These are phyloP conservation scores for Dolichopus griseipennis DNA, from an alignment of 2,888 invertebrate genomes.

Conservation along the genomic window DNA sequence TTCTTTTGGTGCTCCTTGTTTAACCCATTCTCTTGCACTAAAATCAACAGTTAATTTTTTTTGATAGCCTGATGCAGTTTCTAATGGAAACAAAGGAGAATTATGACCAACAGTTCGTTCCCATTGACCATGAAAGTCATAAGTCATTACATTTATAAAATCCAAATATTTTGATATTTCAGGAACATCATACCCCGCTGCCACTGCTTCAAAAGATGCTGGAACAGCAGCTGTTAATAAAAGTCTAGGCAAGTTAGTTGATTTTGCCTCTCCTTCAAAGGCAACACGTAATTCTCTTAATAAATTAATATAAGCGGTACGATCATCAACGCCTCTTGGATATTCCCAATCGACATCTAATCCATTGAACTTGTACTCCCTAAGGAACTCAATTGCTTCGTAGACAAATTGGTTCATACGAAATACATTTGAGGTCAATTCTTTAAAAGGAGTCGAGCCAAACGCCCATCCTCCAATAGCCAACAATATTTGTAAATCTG, in stretches of 20 bases:
- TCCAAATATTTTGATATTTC: conserved; percentile 90
- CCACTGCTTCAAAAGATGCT: conserved; percentile 86
- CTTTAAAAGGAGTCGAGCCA: conserved; percentile 89
- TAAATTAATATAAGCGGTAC: conserved; percentile 72
- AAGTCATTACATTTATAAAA: conserved; percentile 91
- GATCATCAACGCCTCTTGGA: conserved; percentile 80
- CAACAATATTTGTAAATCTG: conserved; percentile 73
- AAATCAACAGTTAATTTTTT: conserved; percentile 89
- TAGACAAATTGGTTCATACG: conserved; percentile 94
- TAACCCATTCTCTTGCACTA: conserved; percentile 86
- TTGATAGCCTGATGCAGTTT: conserved; percentile 82
- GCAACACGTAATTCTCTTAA: conserved; percentile 77
- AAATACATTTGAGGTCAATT: conserved; percentile 81
- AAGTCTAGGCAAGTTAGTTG: conserved; percentile 70
- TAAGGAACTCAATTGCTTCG: conserved; percentile 84
- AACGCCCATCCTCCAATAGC: conserved; percentile 96
- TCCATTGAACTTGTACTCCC: conserved; percentile 86
- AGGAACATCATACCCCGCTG: conserved; percentile 87
- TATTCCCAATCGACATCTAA: conserved; percentile 93
- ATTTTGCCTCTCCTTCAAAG: conserved; percentile 86
- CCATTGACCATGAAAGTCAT: conserved; percentile 94
- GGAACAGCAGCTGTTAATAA: conserved; percentile 83
- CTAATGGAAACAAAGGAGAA: conserved; percentile 79
- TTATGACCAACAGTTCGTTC: conserved; percentile 89
- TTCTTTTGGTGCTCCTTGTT: conserved; percentile 86